Conservation (phyloP, 2,113 vertebrate species). For the Entomyzon cyanotis region DNA sequence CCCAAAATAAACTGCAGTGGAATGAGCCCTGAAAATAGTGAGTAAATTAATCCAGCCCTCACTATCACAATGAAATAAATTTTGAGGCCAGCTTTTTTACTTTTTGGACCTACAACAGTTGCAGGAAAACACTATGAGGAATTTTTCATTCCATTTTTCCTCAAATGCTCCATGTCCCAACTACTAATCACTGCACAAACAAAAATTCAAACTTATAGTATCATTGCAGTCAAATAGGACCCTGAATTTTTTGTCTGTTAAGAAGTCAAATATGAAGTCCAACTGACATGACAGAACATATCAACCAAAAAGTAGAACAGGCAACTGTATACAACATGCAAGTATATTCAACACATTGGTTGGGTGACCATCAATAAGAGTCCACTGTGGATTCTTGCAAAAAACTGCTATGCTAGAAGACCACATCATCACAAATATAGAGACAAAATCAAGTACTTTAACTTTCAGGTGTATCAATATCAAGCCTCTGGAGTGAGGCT, state of each 20-base stretch:
- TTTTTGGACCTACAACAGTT: not conserved
- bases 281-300: not conserved
- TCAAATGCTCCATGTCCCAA: not conserved
- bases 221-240: not conserved
- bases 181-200: not conserved
- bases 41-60: not conserved
- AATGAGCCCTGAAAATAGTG: constrained; percentile 37
- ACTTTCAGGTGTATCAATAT: not conserved
- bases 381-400: not conserved
- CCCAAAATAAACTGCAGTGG: constrained; percentile 52
- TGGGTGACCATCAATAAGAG: not conserved
- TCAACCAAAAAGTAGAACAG: not conserved
- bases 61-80: constrained; percentile 16
- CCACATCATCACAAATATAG: not conserved
- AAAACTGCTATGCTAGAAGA: not conserved
- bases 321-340: not conserved
- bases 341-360: accelerated
- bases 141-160: not conserved
- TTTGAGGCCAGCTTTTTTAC: not conserved
- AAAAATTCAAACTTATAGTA: not conserved
- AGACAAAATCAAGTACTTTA: not conserved
- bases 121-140: not conserved
- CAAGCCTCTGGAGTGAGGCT: not conserved
- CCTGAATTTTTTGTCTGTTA: not conserved
- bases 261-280: not conserved